Base-by-base conservation (phyloP, 2,797 vertebrate species). In the Microctenopoma steveboyesi region DNA sequence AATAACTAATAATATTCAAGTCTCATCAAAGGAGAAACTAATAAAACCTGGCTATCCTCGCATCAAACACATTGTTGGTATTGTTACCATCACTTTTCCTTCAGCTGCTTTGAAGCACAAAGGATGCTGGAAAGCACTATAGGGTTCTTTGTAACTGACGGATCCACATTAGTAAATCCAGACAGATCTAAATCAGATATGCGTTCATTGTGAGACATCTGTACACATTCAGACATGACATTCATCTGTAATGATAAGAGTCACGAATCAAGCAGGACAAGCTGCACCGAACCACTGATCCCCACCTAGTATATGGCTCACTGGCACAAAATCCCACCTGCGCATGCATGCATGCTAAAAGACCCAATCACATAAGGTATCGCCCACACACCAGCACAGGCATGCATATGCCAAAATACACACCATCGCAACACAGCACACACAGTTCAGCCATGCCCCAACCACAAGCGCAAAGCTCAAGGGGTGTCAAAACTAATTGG, bases 401-500 rank as follows among this genome's bases (percentile, higher is more conserved):
- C 25, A 60, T n/a, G 16, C 42, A 46, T 4, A 15, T 45, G 3
- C 28, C 7, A 9, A 35, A 35, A 35, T 35, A 35, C 33, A 35
- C 33, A 51, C 11, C 43, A 16, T 68, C 2, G 50, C 15, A 8
- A 35, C 65, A 16, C 15, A 28, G 45, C 43, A 51, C 45, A 28
- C 46, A 52, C 35, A 50, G 33, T 16, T 78, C 22, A 47, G 45
- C 45, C 51, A 51, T 22, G 40, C 72, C 69, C 85, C 69, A 68
- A 75, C 60, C 72, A 69, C 58, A 83, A 40, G 53, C 56, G 50
- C 77, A 78, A 69, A 53, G 55, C 56, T 74, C 65, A 67, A 22
- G n/a, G 72, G 57, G 63, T 71, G 72, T 77, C 65, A 52, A 59
- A 83, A 85, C 71, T 80, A 86, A 89, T 64, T 79, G 68, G 54